A percentile compares a stretch with the other conserved stretches of the same genome.
Evolutionary conservation across 2,113 vertebrate genomes (phyloP).

Genomic region (Accipiter virgatus): DNA sequence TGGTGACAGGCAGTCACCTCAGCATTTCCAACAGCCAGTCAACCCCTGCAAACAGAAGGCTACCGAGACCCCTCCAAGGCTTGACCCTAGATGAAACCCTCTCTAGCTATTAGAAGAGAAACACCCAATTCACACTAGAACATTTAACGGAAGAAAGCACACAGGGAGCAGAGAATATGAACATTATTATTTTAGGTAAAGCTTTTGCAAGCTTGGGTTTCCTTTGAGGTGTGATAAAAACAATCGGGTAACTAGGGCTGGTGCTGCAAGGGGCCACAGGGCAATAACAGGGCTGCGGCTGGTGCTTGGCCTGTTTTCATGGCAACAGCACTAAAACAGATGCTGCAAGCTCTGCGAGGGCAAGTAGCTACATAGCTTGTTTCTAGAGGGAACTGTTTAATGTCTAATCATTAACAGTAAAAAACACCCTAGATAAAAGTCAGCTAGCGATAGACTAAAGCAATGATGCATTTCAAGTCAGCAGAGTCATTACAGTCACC

Average conservation of each 20-base stretch:
- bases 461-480: neutral
- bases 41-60: neutral
- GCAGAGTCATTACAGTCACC: neutral
- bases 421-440: neutral
- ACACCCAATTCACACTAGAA: fast-evolving
- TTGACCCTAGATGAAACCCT: no score
- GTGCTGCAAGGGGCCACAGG: neutral
- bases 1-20: neutral
- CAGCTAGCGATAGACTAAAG: neutral
- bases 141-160: neutral
- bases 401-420: neutral
- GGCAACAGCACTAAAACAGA: neutral
- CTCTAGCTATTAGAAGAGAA: fast-evolving
- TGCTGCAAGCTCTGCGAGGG: neutral
- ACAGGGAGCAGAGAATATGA: fast-evolving
- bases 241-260: fast-evolving
- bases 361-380: neutral
- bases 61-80: neutral
- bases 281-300: neutral
- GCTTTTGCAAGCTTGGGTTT: neutral
- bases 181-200: fast-evolving
- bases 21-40: neutral
- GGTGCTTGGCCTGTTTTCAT: neutral
- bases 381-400: neutral
- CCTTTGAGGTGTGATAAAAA: neutral